Evolutionary conservation across 37 sponge, comb jelly and placozoan genomes (phyloP).

Genomic region (Cladorhizidae sp.): DNA sequence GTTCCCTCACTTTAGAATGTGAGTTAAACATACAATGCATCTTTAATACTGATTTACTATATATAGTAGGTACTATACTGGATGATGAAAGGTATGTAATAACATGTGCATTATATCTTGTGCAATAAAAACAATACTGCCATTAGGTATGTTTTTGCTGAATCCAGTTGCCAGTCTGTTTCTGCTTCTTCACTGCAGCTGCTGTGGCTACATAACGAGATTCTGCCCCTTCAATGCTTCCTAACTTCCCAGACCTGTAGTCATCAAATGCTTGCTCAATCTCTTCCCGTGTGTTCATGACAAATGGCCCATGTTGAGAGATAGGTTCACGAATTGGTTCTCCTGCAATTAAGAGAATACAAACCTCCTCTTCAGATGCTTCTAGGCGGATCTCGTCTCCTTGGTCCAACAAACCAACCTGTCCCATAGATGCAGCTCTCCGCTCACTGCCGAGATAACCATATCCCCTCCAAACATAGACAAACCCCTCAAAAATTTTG

Average conservation of each 20-base stretch:
- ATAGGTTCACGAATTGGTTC: slow-evolving; percentile 78
- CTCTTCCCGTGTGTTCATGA: slow-evolving; percentile 92
- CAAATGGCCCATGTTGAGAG: slow-evolving; percentile 85
- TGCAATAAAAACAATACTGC: too few species aligned
- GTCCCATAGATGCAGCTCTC: slow-evolving; percentile 49
- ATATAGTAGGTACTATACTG: too few species aligned
- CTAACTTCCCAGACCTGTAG: slow-evolving; percentile 75
- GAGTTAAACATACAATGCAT: too few species aligned
- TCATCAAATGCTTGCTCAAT: slow-evolving; percentile 84
- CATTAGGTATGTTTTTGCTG: too few species aligned
- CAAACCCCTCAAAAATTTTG: slow-evolving; percentile 67
- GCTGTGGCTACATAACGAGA: slow-evolving; percentile 63
- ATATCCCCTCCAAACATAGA: slow-evolving; percentile 75
- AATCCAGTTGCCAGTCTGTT: slow-evolving; percentile 36
- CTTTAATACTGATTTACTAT: too few species aligned
- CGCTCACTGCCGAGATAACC: slow-evolving; percentile 67
- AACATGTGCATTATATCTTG: too few species aligned
- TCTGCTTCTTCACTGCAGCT: slow-evolving; percentile 49
- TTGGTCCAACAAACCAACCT: slow-evolving; percentile 58
- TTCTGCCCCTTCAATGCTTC: slow-evolving; percentile 64
- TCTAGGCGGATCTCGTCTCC: slow-evolving; percentile 59
- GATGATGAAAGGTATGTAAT: too few species aligned
- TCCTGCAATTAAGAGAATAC: slow-evolving; percentile 79
- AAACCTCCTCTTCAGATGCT: slow-evolving; percentile 50
- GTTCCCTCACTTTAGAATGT: too few species aligned